Evolutionary conservation across 2,888 invertebrate species (phyloP).

Genomic region (Petrolisthes manimaculis): DNA sequence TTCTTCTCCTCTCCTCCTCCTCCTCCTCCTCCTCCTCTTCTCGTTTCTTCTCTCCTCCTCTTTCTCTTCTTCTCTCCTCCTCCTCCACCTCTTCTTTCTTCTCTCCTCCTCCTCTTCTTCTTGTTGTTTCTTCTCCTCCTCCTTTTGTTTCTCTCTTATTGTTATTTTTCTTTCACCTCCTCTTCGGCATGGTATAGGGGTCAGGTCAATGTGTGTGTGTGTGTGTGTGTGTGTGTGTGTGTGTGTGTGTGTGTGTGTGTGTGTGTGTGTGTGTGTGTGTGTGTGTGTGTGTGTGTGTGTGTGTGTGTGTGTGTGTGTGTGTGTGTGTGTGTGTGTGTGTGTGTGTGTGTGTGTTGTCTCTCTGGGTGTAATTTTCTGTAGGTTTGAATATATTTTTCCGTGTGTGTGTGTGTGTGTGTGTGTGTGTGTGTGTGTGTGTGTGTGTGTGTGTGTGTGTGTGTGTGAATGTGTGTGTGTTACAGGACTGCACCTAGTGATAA

Average conservation of each 20-base stretch:
- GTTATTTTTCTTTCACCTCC: not conserved
- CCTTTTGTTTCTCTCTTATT: not conserved
- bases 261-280: constrained; percentile 37
- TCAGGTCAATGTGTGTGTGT: constrained; percentile 3
- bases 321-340: not conserved
- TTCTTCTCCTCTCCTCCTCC: not conserved
- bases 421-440: too few species aligned
- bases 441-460: too few species aligned
- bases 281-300: constrained; percentile 39
- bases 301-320: constrained; percentile 35
- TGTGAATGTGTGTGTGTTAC: too few species aligned
- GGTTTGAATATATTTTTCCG: too few species aligned
- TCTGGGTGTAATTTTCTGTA: too few species aligned
- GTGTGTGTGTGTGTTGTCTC: too few species aligned
- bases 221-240: constrained; percentile 42
- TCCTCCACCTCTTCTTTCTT: too few species aligned
- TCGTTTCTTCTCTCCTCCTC: not conserved
- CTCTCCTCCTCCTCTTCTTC: too few species aligned
- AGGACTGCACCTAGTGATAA: too few species aligned
- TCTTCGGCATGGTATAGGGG: not conserved
- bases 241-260: constrained; percentile 43
- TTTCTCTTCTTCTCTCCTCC: too few species aligned
- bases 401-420: too few species aligned
- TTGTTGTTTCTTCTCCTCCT: too few species aligned
- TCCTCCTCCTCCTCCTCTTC: not conserved